These are phyloP conservation scores for Andrena fulva DNA, from an alignment of 2,888 invertebrate genomes.

Conservation along the genomic window DNA sequence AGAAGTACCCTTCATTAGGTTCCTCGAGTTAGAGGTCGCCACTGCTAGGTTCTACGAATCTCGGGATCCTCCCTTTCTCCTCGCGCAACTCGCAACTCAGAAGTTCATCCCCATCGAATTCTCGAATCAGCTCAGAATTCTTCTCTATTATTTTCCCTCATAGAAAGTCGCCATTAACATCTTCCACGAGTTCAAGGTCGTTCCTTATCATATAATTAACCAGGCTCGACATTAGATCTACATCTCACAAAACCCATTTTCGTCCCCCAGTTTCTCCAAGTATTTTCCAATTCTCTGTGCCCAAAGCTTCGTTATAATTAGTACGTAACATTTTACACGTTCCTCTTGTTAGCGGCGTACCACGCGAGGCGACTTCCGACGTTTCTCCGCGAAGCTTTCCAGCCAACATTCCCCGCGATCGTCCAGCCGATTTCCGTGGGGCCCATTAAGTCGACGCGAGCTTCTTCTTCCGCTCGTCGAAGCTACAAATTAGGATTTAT, in stretches of 20 bases:
- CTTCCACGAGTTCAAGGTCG: too few relatives aligned
- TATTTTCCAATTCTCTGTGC: too few relatives aligned
- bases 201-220: too few relatives aligned
- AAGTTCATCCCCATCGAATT: too few relatives aligned
- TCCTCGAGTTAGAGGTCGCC: neutral
- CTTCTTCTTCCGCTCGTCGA: slow-evolving; percentile 25
- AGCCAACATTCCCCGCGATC: neutral
- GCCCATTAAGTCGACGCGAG: slow-evolving; percentile 35
- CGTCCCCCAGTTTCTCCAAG: too few relatives aligned
- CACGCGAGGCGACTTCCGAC: neutral
- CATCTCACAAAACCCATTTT: too few relatives aligned
- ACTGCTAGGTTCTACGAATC: neutral
- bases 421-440: neutral
- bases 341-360: neutral
- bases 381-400: neutral
- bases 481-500: slow-evolving; percentile 64
- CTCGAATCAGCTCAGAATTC: too few relatives aligned
- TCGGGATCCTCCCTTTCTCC: neutral
- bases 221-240: too few relatives aligned
- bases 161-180: too few relatives aligned
- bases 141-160: too few relatives aligned
- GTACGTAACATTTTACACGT: neutral
- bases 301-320: too few relatives aligned
- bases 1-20: neutral
- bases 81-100: too few relatives aligned